Evolutionary conservation across 2,888 invertebrate genomes (phyloP).

Genomic region (Cosmorhoe ocellata): DNA sequence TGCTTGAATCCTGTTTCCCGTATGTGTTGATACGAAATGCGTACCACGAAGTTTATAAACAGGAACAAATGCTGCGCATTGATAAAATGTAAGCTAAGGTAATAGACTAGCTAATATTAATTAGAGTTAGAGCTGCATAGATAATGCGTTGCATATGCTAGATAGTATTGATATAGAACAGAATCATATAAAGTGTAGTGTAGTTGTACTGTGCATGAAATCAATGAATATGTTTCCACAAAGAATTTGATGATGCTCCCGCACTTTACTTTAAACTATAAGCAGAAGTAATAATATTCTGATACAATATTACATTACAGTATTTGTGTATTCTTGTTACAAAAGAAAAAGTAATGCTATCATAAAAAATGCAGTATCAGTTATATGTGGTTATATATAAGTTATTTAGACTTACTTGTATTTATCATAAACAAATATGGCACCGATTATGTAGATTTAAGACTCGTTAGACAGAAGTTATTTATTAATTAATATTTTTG

Average conservation of each 20-base stretch:
- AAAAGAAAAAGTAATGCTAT: not conserved
- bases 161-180: conserved; percentile 5
- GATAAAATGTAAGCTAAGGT: conserved; percentile 48
- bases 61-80: conserved; percentile 86
- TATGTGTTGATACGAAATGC: conserved; percentile 98
- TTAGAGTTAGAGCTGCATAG: conserved; percentile 10
- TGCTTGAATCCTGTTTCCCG: conserved; percentile 99
- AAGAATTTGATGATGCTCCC: too few species aligned
- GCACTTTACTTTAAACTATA: too few species aligned
- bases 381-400: conserved; percentile 1
- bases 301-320: too few species aligned
- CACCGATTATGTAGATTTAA: conserved; percentile 21
- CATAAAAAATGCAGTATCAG: not conserved
- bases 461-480: conserved; percentile 23
- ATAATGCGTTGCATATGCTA: conserved; percentile 5
- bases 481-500: conserved; percentile 26
- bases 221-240: too few species aligned
- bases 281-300: too few species aligned
- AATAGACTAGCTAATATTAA: conserved; percentile 11
- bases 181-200: conserved; percentile 8
- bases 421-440: conserved; percentile 14
- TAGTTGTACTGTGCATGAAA: not conserved
- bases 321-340: too few species aligned
- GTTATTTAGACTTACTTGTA: conserved; percentile 4
- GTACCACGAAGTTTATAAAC: conserved; percentile 97